A percentile compares a stretch with the other conserved stretches of the same genome.
These are phyloP conservation scores for Calyptommatus sinebrachiatus DNA, from an alignment of 2,113 vertebrate species.

Conservation along the genomic window DNA sequence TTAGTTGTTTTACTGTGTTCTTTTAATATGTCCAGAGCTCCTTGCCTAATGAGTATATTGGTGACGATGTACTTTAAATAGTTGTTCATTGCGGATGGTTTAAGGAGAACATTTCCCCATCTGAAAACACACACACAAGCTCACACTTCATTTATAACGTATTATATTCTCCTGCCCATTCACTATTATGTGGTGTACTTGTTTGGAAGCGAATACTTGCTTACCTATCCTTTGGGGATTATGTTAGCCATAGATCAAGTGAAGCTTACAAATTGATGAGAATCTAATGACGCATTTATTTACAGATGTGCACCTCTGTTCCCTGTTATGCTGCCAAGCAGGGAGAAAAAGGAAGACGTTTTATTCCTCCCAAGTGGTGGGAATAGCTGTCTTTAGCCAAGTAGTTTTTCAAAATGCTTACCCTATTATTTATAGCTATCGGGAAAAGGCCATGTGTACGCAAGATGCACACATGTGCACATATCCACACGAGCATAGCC, in stretches of 20 bases:
- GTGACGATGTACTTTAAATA: conserved; percentile 65
- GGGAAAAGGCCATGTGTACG: background rate
- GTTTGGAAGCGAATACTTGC: conserved; percentile 56
- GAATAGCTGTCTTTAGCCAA: conserved; percentile 50
- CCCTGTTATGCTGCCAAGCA: conserved; percentile 62
- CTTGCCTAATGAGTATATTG: conserved; percentile 68
- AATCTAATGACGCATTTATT: conserved; percentile 85
- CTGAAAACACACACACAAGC: conserved; percentile 21
- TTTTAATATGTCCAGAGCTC: conserved; percentile 76
- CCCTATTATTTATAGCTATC: conserved; percentile 30
- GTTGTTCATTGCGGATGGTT: conserved; percentile 43
- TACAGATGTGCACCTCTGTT: conserved; percentile 83
- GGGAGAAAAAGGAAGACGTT: conserved; percentile 51
- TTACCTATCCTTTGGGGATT: conserved; percentile 74
- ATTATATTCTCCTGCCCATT: background rate
- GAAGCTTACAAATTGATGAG: conserved; percentile 81
- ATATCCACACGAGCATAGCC: background rate
- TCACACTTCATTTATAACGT: conserved; percentile 40
- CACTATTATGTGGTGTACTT: conserved; percentile 19
- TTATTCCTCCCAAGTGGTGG: conserved; percentile 18
- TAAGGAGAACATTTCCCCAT: conserved; percentile 35
- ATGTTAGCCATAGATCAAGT: conserved; percentile 77
- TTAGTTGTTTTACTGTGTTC: conserved; percentile 76
- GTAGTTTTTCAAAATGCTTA: conserved; percentile 39
- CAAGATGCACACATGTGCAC: background rate